A percentile compares a stretch with the other conserved stretches of the same genome.
Conservation (phyloP, 1,140 invertebrate genomes). For the Drosophila cardini region DNA sequence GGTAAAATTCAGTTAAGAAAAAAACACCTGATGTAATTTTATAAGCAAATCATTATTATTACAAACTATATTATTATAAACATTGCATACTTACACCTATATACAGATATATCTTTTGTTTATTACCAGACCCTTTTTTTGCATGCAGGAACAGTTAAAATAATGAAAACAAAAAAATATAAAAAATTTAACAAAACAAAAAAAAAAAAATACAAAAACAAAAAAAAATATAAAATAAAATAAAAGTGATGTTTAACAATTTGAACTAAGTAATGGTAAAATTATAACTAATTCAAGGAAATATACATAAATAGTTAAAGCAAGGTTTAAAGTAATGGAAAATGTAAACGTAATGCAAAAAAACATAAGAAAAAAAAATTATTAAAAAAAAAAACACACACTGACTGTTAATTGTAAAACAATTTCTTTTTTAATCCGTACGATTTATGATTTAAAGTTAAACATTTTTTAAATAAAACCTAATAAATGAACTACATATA, state of each 20-base stretch:
- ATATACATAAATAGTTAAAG: slow-evolving; percentile 66
- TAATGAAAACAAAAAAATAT: slow-evolving; percentile 18
- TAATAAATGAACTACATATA: slow-evolving; percentile 67
- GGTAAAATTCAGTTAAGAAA: slow-evolving; percentile 49
- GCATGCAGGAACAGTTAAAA: slow-evolving; percentile 47
- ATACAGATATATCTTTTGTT: slow-evolving; percentile 40
- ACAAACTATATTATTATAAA: slow-evolving; percentile 49
- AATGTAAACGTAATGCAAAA: slow-evolving; percentile 59
- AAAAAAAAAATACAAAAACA: slow-evolving; percentile 21
- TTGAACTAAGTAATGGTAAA: slow-evolving; percentile 64
- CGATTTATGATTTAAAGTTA: slow-evolving; percentile 74
- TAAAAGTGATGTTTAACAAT: slow-evolving; percentile 59
- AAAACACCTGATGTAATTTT: slow-evolving; percentile 77
- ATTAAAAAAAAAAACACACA: slow-evolving; percentile 72
- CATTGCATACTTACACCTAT: slow-evolving; percentile 44
- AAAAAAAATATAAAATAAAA: slow-evolving; percentile 24
- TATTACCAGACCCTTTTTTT: slow-evolving; percentile 39
- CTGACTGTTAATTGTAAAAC: slow-evolving; percentile 85
- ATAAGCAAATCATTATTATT: slow-evolving; percentile 67
- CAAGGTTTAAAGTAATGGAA: slow-evolving; percentile 61
- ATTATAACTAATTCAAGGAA: slow-evolving; percentile 68
- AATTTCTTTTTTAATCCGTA: slow-evolving; percentile 80
- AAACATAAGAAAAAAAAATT: slow-evolving; percentile 49
- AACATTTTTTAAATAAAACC: slow-evolving; percentile 59
- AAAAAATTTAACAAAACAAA: slow-evolving; percentile 8